Base-by-base conservation (phyloP, 2,113 vertebrate species). In the Tamias sibiricus region DNA sequence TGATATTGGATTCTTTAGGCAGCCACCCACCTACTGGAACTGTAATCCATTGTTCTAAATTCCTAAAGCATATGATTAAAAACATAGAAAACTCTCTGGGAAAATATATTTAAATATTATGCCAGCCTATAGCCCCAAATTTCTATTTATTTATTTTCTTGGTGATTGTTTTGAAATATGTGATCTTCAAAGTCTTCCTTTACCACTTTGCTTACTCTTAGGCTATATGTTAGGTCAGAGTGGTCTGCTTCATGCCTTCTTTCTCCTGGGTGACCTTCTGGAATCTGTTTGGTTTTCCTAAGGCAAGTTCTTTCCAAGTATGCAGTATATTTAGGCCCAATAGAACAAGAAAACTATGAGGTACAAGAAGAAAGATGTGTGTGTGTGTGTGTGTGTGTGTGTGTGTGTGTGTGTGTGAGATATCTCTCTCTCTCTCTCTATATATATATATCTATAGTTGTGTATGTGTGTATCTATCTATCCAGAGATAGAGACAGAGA, bases 41-140 rank as follows among this genome's bases (percentile, higher is more conserved):
- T 84, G 28, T 84, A 87, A 75, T 19, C 4, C 54, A 47, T 59
- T 88, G 12, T 90, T 80, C 68, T 44, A 76, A 94, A 87, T 84
- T 88, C 37, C 72, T 59, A 9, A 42, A 92, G 17, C 35, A 42
- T 52, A 35, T 54, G 37, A 42, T 71, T 57, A 47, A 77, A 93
- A n/a, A 16, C 26, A 57, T 35, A 72, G 49, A 75, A 62, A 80
- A 57, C 19, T 95, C 37, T 35, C 44, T 90, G 86, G n/a, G 32
- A 30, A 89, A 76, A 94, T 1, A 8, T 74, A 74, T 79, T 88
- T 90, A 90, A 95, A 81, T 81, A 28, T 80, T 47, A 75, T 76
- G 7, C 81, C 2, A 75, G 30, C 26, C 85, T 84, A 82, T 95
- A 87, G 32, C 26, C 28, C 72, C 32, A 81, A 49, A 88, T 87